These are phyloP conservation scores for Pectinophora gossypiella DNA, from an alignment of 1,140 invertebrate species.

Conservation along the genomic window DNA sequence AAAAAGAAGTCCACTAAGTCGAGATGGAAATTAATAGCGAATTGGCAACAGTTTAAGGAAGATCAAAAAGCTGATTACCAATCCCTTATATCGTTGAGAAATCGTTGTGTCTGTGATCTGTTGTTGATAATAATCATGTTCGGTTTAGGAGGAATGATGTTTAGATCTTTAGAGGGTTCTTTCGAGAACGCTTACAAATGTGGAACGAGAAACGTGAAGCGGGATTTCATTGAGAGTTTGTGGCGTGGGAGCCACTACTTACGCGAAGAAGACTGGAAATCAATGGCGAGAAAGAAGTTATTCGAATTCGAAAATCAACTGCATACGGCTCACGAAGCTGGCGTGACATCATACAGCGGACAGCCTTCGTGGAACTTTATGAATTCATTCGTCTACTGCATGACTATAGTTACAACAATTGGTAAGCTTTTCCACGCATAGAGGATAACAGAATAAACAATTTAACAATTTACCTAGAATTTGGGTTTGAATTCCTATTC, in stretches of 20 bases:
- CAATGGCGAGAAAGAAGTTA: slow-evolving; percentile 85
- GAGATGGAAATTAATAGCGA: slow-evolving; percentile 60
- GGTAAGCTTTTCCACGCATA: slow-evolving; percentile 78
- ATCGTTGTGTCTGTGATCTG: slow-evolving; percentile 80
- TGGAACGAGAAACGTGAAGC: slow-evolving; percentile 88
- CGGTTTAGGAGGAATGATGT: slow-evolving; percentile 86
- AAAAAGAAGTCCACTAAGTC: slow-evolving; percentile 31
- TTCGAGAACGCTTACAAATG: slow-evolving; percentile 92
- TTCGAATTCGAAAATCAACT: slow-evolving; percentile 92
- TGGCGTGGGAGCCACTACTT: slow-evolving; percentile 88
- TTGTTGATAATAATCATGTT: slow-evolving; percentile 82
- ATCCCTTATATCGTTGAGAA: slow-evolving; percentile 76
- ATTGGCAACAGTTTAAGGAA: slow-evolving; percentile 76
- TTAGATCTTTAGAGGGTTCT: slow-evolving; percentile 86
- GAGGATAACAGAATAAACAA: not conserved
- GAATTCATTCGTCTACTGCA: slow-evolving; percentile 93
- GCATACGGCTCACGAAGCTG: slow-evolving; percentile 87
- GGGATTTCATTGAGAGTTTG: slow-evolving; percentile 88
- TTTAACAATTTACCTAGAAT: not conserved
- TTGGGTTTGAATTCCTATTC: not conserved
- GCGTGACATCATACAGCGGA: slow-evolving; percentile 87
- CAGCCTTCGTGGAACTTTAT: slow-evolving; percentile 93
- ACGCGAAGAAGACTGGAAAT: slow-evolving; percentile 92
- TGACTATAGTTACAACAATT: slow-evolving; percentile 95
- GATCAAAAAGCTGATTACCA: slow-evolving; percentile 77